Percentiles rank a stretch among this genome's conserved stretches.
Conservation (phyloP, 92 coral and sea anemone species). For the Epizoanthus rinbou region DNA sequence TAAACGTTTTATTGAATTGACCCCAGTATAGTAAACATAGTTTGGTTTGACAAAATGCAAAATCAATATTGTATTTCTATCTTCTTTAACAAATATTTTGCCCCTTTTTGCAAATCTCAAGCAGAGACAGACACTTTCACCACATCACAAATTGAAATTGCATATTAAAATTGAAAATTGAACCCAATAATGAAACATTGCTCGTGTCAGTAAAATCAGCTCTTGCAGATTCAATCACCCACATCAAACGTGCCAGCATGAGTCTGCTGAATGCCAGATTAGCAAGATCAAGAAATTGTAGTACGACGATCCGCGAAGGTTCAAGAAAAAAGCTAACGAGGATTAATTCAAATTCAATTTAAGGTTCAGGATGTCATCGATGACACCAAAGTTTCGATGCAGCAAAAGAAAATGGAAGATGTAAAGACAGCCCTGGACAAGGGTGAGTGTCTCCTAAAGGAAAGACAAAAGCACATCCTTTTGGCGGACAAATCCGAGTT, state of each 20-base stretch:
- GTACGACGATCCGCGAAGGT: not conserved
- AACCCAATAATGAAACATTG: not conserved
- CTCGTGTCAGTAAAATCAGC: not conserved
- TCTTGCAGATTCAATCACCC: not conserved
- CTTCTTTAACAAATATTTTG: not conserved
- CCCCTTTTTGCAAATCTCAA: slow-evolving; percentile 2
- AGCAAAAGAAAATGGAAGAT: not conserved
- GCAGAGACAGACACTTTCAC: not conserved
- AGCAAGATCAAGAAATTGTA: not conserved
- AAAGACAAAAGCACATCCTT: slow-evolving; percentile 1
- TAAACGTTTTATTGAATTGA: too few relatives aligned
- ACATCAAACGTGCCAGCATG: not conserved
- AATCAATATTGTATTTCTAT: not conserved
- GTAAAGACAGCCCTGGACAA: not conserved
- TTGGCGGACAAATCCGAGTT: slow-evolving; percentile 6
- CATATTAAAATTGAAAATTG: too few relatives aligned
- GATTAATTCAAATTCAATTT: not conserved
- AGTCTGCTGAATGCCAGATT: not conserved
- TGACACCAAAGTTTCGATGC: not conserved
- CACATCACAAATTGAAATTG: too few relatives aligned
- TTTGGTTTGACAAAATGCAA: not conserved
- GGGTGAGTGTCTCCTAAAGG: not conserved
- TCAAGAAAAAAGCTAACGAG: not conserved
- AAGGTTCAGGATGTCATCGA: not conserved
- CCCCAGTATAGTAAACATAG: not conserved